Base-by-base conservation (phyloP, 2,888 invertebrate genomes). In the Drosophila lutescens region DNA sequence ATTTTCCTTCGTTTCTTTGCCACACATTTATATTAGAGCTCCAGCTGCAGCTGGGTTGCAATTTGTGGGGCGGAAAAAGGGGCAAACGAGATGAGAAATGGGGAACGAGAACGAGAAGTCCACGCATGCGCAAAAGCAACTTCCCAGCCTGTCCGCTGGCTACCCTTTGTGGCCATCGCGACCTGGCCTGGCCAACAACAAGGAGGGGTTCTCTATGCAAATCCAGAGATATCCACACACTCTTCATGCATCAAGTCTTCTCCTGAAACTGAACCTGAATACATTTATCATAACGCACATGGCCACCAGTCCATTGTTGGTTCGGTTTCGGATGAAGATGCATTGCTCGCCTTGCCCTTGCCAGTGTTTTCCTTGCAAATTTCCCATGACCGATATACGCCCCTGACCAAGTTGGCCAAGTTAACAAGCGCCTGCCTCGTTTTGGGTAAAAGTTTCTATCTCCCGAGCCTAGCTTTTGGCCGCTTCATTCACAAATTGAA, bases 341-440 rank as follows among this genome's bases (percentile, higher is more conserved):
- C 60, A 58, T 66, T 46, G 57, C 57, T 26, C 9, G 57, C 57
- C 49, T 58, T 49, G 59, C 61, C 68, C 74, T 77, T 68, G 60
- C 47, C 32, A 32, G 43, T 17, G 23, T 20, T 43, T 43, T 13
- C 13, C 74, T 79, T 77, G 81, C 75, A 69, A 84, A 77, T 73
- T 84, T 87, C 88, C 88, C 83, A 84, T 84, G 83, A 88, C 83
- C 88, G 88, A 87, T 78, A 78, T 87, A 77, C 68, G 65, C 68
- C 72, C 54, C 62, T 44, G 57, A 47, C 60, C 49, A 55, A 36
- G 47, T 53, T 49, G 51, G 53, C 60, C 49, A 55, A 36, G 47
- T 53, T 66, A 66, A 66, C 51, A 63, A 69, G 65, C 63, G 74
- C 63, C 74, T 72, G 76, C 58, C 78, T 85, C 51, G 46, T 80